Percentiles rank a stretch among this genome's conserved stretches.
Conservation (phyloP, 2,113 vertebrate genomes). For the Chionis minor region DNA sequence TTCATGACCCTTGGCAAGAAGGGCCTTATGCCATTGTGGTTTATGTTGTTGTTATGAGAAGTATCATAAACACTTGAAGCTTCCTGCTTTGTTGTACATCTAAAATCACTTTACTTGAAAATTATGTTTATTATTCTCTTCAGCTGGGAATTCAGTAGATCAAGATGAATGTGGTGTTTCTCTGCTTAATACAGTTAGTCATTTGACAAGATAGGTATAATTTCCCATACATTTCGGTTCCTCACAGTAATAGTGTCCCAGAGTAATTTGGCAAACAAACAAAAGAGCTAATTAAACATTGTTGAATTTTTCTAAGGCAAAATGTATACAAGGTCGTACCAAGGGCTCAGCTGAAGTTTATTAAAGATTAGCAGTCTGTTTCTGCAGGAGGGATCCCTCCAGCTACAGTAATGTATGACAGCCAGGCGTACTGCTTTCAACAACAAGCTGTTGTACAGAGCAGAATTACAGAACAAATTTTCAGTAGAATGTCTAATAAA, state of each 20-base stretch:
- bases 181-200: conserved; percentile 20
- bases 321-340: conserved; percentile 25
- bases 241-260: not conserved
- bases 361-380: conserved; percentile 55
- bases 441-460: conserved; percentile 9
- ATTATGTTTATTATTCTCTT: conserved; percentile 31
- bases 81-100: not conserved
- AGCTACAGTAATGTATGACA: conserved; percentile 24
- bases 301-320: conserved; percentile 16
- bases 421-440: not conserved
- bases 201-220: conserved; percentile 38
- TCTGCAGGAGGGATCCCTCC: conserved; percentile 28
- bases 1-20: not conserved
- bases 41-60: not conserved
- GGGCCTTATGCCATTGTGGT: not conserved
- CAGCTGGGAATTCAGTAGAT: conserved; percentile 40
- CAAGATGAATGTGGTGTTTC: conserved; percentile 3
- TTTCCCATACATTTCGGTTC: conserved; percentile 12
- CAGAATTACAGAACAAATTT: not conserved
- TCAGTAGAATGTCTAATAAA: not conserved
- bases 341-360: conserved; percentile 60
- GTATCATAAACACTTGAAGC: not conserved
- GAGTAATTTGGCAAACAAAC: conserved; percentile 32
- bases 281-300: conserved; percentile 51
- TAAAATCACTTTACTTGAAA: conserved; percentile 51